Conservation (phyloP, 2,113 vertebrate genomes). For the Rafetus swinhoei region DNA sequence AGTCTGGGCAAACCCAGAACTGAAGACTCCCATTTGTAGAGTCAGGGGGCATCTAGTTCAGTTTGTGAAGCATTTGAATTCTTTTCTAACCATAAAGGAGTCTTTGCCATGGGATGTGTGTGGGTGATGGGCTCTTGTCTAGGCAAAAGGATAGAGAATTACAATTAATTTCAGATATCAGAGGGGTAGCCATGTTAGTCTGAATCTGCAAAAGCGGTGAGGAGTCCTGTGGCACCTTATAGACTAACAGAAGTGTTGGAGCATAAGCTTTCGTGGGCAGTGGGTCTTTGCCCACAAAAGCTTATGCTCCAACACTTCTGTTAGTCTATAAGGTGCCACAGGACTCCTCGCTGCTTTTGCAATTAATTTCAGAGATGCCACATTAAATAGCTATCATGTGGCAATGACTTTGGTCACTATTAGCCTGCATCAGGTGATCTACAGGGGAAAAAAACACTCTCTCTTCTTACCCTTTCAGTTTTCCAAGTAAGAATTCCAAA, state of each 20-base stretch:
- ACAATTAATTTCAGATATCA: neutral
- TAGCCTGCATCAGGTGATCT: neutral
- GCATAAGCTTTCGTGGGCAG: too few species aligned
- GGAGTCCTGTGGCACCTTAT: too few species aligned
- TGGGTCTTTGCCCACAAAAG: too few species aligned
- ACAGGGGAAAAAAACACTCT: neutral
- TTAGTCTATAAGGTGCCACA: too few species aligned
- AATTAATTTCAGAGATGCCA: neutral
- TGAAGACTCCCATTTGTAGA: neutral
- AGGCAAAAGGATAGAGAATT: neutral
- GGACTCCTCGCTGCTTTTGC: too few species aligned
- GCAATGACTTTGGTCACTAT: neutral
- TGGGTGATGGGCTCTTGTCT: neutral
- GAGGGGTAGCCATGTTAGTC: too few species aligned
- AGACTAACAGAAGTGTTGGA: too few species aligned
- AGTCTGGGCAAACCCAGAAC: neutral
- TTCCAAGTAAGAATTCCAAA: too few species aligned
- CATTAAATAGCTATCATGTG: neutral
- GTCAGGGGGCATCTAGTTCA: neutral
- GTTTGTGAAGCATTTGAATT: neutral
- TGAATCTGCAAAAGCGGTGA: too few species aligned
- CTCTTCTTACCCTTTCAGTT: neutral
- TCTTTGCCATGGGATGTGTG: neutral
- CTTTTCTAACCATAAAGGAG: neutral
- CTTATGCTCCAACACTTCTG: too few species aligned